phyloP scores from a whole-genome alignment of 2,113 vertebrate genomes.

The Anseranas semipalmata region DNA sequence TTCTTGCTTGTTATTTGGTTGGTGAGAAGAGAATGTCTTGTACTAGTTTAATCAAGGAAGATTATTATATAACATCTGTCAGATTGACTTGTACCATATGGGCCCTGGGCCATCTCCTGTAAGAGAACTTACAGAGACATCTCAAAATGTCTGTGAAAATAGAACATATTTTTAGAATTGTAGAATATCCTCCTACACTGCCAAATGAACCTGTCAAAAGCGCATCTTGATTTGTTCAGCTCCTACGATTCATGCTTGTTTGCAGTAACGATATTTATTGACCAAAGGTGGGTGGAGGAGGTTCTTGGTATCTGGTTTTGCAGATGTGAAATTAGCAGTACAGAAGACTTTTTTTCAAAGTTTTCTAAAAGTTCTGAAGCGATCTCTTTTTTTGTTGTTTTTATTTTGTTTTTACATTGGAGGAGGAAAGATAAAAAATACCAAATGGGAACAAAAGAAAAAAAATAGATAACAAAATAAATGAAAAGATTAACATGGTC shows the following conservation, averaged over 20 bases:
- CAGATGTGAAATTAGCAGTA: constrained; percentile 50
- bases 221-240: constrained; percentile 69
- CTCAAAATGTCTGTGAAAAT: constrained; percentile 72
- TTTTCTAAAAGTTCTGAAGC: background rate
- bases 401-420: background rate
- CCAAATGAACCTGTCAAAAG: constrained; percentile 75
- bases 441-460: background rate
- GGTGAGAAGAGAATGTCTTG: constrained; percentile 53
- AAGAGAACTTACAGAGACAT: constrained; percentile 63
- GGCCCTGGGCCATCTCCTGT: constrained; percentile 66
- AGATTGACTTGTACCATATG: constrained; percentile 68
- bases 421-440: background rate
- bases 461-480: background rate
- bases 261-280: constrained; percentile 69
- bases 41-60: constrained; percentile 56
- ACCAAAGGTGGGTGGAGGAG: constrained; percentile 58
- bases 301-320: constrained; percentile 14
- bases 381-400: background rate
- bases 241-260: constrained; percentile 63
- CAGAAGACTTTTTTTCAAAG: background rate
- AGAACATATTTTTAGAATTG: constrained; percentile 71
- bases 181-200: constrained; percentile 72
- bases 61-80: constrained; percentile 71
- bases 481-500: background rate
- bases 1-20: constrained; percentile 24